These are phyloP conservation scores for Phymatocera aterrima DNA, from an alignment of 2,888 invertebrate genomes.

Conservation along the genomic window DNA sequence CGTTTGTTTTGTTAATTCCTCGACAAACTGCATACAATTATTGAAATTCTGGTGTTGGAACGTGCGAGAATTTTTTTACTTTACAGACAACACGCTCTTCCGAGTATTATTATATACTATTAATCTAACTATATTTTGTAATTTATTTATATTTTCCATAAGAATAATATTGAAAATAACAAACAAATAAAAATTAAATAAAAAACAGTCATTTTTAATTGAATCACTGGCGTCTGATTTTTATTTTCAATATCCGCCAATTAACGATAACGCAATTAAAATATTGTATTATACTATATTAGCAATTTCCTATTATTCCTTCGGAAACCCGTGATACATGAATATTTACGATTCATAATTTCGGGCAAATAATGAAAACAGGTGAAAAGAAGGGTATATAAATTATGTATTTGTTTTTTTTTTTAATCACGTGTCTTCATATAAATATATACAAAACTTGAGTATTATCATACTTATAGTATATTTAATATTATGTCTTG, in stretches of 20 bases:
- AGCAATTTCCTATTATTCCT: too few species aligned
- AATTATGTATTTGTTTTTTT: constrained; percentile 70
- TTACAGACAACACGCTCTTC: constrained; percentile 63
- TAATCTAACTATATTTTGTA: constrained; percentile 68
- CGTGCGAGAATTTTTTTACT: constrained; percentile 57
- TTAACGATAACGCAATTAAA: background rate
- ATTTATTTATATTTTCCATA: constrained; percentile 73
- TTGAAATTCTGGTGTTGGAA: constrained; percentile 49
- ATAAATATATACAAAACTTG: constrained; percentile 74
- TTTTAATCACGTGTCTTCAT: constrained; percentile 68
- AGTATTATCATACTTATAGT: constrained; percentile 68
- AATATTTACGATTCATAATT: too few species aligned
- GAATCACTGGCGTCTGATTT: constrained; percentile 32
- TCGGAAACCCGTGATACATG: too few species aligned
- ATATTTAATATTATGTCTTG: constrained; percentile 60
- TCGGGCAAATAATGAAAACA: background rate
- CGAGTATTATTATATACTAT: constrained; percentile 61
- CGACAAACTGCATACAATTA: constrained; percentile 10
- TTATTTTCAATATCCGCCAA: background rate
- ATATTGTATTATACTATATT: too few species aligned
- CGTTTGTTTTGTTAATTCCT: background rate
- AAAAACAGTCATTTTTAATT: constrained; percentile 69
- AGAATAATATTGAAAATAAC: too few species aligned
- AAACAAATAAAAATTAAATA: too few species aligned
- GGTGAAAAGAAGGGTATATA: constrained; percentile 64